A percentile compares a stretch with the other conserved stretches of the same genome.
Evolutionary conservation across 2,888 invertebrate genomes (phyloP).

Genomic region (Lydus trimaculatus): DNA sequence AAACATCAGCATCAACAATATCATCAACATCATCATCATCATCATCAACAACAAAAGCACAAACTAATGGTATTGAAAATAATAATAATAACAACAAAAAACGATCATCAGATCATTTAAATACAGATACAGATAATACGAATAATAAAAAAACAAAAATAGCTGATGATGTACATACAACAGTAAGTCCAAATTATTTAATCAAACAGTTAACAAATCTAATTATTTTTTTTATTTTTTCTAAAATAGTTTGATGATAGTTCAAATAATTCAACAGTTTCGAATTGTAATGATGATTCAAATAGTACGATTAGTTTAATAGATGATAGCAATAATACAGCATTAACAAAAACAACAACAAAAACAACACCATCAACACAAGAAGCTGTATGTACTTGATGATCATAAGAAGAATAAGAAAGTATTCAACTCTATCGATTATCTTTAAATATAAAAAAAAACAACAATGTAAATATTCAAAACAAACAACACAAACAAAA

Average conservation of each 20-base stretch:
- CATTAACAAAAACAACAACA: conserved; percentile 21
- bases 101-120: conserved; percentile 44
- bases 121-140: conserved; percentile 35
- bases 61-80: conserved; percentile 39
- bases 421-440: too few species aligned
- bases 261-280: conserved; percentile 56
- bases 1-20: conserved; percentile 61
- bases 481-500: neutral
- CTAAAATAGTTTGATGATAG: conserved; percentile 58
- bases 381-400: conserved; percentile 57
- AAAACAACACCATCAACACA: conserved; percentile 36
- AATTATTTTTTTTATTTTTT: neutral
- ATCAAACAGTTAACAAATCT: neutral
- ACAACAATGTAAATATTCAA: conserved; percentile 31
- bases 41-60: too few species aligned
- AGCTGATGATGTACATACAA: conserved; percentile 51
- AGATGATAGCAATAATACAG: conserved; percentile 41
- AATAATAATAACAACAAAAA: conserved; percentile 46
- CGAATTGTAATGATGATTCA: conserved; percentile 61
- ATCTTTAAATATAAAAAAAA: neutral
- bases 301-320: conserved; percentile 57
- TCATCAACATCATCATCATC: conserved; percentile 44
- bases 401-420: conserved; percentile 19
- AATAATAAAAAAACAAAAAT: conserved; percentile 49
- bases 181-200: conserved; percentile 41